A percentile compares a stretch with the other conserved stretches of the same genome.
Conservation (phyloP, 2,888 invertebrate species). For the Polyommatus iphigenia region DNA sequence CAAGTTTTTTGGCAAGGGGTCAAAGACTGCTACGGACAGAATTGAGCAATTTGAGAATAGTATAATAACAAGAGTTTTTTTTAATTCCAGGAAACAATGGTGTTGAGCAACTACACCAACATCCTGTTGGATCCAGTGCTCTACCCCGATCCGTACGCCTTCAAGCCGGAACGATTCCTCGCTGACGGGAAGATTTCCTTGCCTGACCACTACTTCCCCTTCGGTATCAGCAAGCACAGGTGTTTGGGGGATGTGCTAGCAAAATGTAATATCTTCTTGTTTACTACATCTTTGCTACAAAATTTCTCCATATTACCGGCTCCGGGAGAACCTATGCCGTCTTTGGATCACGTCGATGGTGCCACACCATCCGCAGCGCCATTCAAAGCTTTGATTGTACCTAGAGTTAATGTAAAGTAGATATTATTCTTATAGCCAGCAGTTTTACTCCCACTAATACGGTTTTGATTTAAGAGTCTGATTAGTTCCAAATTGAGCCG, state of each 20-base stretch:
- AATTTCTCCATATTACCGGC: conserved; percentile 84
- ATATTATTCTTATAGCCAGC: not conserved
- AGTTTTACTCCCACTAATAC: not conserved
- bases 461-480: no score
- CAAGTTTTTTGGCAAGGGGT: no score
- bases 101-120: conserved; percentile 87
- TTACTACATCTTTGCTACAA: conserved; percentile 87
- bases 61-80: not conserved
- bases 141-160: conserved; percentile 85
- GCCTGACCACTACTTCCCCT: conserved; percentile 87
- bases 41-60: no score
- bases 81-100: conserved; percentile 85
- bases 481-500: no score
- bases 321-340: conserved; percentile 83
- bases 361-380: conserved; percentile 88
- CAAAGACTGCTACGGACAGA: no score
- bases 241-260: conserved; percentile 90
- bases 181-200: conserved; percentile 80
- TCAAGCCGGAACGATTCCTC: conserved; percentile 88
- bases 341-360: conserved; percentile 85
- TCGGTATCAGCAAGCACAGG: conserved; percentile 88
- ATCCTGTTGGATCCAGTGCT: conserved; percentile 84
- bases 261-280: conserved; percentile 88
- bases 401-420: conserved; percentile 53
- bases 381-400: conserved; percentile 83